phyloP scores from a whole-genome alignment of 2,113 vertebrate genomes.

The Lathamus discolor region DNA sequence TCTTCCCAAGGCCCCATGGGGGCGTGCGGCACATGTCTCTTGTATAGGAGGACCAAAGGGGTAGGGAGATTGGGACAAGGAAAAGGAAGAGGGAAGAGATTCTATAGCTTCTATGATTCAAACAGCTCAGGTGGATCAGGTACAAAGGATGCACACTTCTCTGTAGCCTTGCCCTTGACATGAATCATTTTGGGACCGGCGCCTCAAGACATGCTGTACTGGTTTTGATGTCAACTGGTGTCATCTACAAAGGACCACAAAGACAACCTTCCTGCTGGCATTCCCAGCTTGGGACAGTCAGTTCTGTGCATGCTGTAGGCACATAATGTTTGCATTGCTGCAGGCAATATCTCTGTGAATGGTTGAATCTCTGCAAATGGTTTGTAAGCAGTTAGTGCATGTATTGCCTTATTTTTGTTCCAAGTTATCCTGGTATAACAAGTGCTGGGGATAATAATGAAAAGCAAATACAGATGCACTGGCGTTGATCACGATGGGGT shows the following conservation, averaged over 20 bases:
- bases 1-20: neutral
- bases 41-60: neutral
- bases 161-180: accelerated
- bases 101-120: neutral
- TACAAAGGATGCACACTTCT: neutral
- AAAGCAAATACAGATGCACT: neutral
- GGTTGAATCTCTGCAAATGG: neutral
- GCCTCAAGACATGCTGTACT: neutral
- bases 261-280: neutral
- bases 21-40: neutral
- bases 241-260: neutral
- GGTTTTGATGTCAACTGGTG: neutral
- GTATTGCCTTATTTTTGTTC: neutral
- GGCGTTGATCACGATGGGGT: neutral
- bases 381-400: neutral
- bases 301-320: neutral
- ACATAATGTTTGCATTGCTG: neutral
- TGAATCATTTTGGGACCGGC: neutral
- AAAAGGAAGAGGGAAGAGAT: neutral
- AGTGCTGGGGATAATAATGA: neutral
- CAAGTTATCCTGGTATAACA: neutral
- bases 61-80: neutral
- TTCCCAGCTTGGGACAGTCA: neutral
- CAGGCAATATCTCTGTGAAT: neutral
- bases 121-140: neutral